These are phyloP conservation scores for Sphaeridia pumilis DNA, from an alignment of 2,888 invertebrate genomes.

Conservation along the genomic window DNA sequence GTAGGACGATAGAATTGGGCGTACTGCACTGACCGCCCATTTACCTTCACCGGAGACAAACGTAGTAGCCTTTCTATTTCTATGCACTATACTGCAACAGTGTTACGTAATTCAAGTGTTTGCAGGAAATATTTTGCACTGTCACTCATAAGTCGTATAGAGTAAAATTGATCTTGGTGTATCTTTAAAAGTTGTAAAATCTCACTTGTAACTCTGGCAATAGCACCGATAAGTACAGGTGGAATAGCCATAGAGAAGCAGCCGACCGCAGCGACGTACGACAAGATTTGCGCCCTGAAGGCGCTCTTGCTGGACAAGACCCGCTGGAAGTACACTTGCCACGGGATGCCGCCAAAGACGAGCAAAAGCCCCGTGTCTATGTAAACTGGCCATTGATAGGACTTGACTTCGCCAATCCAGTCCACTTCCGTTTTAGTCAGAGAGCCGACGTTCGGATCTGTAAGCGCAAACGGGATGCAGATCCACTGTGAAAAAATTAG, in stretches of 20 bases:
- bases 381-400: conserved; percentile 44
- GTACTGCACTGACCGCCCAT: background rate
- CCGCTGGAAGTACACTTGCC: conserved; percentile 62
- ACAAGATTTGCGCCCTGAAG: conserved; percentile 51
- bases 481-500: conserved; percentile 46
- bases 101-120: no score
- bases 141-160: no score
- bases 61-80: no score
- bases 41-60: background rate
- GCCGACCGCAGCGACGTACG: conserved; percentile 53
- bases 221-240: conserved; percentile 53
- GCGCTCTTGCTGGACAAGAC: conserved; percentile 54
- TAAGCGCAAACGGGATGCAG: conserved; percentile 52
- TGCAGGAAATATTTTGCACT: no score
- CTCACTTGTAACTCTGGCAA: conserved; percentile 49
- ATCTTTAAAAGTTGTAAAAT: background rate
- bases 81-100: no score
- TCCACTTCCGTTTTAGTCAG: conserved; percentile 40
- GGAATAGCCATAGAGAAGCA: conserved; percentile 54
- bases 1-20: no score
- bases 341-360: conserved; percentile 56
- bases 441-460: conserved; percentile 47
- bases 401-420: conserved; percentile 47
- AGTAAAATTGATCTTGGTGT: no score
- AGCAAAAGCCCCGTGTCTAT: conserved; percentile 50